phyloP scores from a whole-genome alignment of 2,113 vertebrate species.

The Tetrax tetrax region DNA sequence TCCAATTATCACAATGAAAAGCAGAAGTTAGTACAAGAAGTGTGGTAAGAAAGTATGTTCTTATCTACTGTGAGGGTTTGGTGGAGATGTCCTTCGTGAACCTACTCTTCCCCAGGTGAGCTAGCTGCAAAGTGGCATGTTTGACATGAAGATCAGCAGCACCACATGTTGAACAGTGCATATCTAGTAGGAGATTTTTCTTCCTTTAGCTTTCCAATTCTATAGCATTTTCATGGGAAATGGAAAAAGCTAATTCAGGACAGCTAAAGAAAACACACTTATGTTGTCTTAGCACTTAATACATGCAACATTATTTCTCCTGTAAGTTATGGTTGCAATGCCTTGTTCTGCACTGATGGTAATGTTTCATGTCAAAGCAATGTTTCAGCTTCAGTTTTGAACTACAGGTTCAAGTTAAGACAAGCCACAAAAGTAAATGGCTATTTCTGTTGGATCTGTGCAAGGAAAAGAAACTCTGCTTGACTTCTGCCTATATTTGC shows the following conservation, averaged over 20 bases:
- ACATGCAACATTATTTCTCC: background rate
- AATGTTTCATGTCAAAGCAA: background rate
- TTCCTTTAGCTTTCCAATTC: background rate
- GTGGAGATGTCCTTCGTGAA: background rate
- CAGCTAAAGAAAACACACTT: background rate
- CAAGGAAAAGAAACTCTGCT: background rate
- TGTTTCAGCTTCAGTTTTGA: background rate
- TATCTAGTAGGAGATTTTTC: background rate
- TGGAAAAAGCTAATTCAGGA: background rate
- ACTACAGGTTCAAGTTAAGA: background rate
- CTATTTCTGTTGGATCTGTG: background rate
- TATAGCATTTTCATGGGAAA: background rate
- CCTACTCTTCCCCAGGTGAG: background rate
- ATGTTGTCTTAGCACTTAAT: background rate
- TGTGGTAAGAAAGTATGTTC: background rate
- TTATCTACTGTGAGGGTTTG: background rate
- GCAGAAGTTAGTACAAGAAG: slow-evolving; percentile 10
- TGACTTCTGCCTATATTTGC: background rate
- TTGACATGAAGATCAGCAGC: background rate
- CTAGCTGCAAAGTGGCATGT: background rate
- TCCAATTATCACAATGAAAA: background rate
- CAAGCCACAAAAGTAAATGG: background rate
- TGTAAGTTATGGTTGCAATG: background rate
- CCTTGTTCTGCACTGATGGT: background rate
- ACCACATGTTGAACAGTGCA: background rate